These are phyloP conservation scores for Dinomys branickii DNA, from an alignment of 2,113 vertebrate genomes.

Conservation along the genomic window DNA sequence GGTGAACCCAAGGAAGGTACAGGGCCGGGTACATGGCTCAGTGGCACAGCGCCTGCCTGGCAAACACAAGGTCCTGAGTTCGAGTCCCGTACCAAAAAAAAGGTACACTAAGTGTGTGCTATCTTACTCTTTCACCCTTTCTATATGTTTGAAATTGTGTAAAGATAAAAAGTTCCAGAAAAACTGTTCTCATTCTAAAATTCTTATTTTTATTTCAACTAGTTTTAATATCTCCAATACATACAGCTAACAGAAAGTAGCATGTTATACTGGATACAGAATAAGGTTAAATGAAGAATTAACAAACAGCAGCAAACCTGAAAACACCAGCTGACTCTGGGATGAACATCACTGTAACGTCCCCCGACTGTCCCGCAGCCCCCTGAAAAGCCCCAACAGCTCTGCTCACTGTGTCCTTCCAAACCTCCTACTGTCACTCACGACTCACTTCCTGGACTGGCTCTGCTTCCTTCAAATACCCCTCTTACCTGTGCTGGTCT, in stretches of 20 bases:
- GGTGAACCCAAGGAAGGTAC: neutral
- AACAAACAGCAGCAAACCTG: neutral
- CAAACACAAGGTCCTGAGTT: no score
- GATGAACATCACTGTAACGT: neutral
- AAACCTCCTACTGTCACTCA: neutral
- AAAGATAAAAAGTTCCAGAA: neutral
- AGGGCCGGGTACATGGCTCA: no score
- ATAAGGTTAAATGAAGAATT: neutral
- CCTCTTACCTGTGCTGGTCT: neutral
- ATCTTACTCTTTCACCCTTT: neutral
- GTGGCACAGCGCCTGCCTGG: no score
- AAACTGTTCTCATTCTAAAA: neutral
- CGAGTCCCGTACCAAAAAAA: no score
- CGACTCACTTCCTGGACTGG: neutral
- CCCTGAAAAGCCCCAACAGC: neutral
- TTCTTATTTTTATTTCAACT: neutral
- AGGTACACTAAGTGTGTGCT: neutral
- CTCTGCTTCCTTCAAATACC: neutral
- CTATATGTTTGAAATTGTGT: neutral
- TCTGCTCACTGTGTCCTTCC: neutral
- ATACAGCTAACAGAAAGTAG: neutral
- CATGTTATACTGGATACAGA: neutral
- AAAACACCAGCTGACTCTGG: neutral
- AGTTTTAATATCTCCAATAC: neutral
- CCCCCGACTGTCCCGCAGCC: no score